Base-by-base conservation (phyloP, 2,113 vertebrate genomes). In the Peromyscus polionotus region DNA sequence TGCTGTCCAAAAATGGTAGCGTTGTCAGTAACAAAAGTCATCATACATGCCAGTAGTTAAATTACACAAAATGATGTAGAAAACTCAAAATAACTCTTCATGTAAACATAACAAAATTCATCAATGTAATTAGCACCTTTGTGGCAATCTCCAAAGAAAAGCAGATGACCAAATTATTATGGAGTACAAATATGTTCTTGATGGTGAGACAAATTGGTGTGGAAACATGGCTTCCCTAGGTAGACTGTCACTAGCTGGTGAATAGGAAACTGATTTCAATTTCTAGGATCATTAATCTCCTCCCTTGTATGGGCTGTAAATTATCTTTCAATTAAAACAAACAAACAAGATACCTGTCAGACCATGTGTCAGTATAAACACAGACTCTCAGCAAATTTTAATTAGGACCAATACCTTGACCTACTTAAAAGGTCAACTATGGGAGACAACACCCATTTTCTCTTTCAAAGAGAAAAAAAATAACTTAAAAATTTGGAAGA, bases 271-370 rank as follows among this genome's bases (percentile, higher is more conserved):
- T 91, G 51, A 97, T 94, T 96, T 97, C 94, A 97, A 91, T 97
- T 96, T 95, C 85, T 95, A 91, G 76, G 81, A 77, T 59, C 83
- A 94, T 97, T 96, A 97, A 94, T 96, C 48, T 97, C 86, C 57
- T 96, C 77, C 59, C 36, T 96, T 96, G 96, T 98, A 95, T 95
- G 73, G 51, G 20, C 88, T 95, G n/a, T 68, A 98, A 97, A 98
- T 97, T 98, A 92, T 81, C 91, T 97, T 97, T 95, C 97, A 97
- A 95, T 98, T 95, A 95, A 98, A 97, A 96, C 88, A 97, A 97
- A 97, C 63, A 92, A 96, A 95, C 57, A 90, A 73, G 73, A 59
- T 96, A 86, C 91, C 95, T 96, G 94, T 96, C 93, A 97, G 96
- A 94, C 28, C 22, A 9, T 90, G 88, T 96, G 57, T 96, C 80